phyloP scores from a whole-genome alignment of 2,113 vertebrate genomes.

The Gallinago undulata region DNA sequence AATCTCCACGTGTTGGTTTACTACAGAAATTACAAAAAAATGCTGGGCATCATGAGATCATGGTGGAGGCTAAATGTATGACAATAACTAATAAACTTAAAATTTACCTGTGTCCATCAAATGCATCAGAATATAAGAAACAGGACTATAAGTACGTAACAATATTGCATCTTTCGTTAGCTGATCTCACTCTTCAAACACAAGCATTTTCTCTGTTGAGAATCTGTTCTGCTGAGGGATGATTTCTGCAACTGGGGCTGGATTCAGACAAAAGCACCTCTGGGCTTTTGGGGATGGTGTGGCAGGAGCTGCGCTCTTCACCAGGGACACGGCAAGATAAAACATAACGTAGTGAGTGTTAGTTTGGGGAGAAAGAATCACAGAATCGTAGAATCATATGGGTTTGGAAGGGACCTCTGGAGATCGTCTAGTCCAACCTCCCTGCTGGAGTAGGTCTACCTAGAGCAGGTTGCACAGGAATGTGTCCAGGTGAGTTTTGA shows the following conservation, averaged over 20 bases:
- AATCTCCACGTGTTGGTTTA: not conserved
- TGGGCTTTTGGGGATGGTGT: not conserved
- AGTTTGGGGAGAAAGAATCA: not conserved
- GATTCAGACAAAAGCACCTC: not conserved
- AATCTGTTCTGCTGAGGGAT: not conserved
- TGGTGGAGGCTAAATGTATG: not conserved
- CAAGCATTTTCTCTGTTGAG: not conserved
- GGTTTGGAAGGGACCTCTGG: not conserved
- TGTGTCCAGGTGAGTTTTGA: no score
- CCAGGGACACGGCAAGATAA: not conserved
- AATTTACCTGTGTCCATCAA: not conserved
- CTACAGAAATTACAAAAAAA: not conserved
- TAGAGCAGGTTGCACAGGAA: no score
- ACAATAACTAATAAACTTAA: not conserved
- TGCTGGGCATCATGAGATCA: not conserved
- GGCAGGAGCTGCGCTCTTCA: not conserved
- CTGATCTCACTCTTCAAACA: not conserved
- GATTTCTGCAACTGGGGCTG: not conserved
- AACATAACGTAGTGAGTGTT: fast-evolving
- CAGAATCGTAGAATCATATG: no score
- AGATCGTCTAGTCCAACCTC: not conserved
- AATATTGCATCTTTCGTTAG: not conserved
- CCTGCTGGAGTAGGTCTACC: no score
- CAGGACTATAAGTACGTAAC: fast-evolving
- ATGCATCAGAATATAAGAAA: not conserved